Base-by-base conservation (phyloP, 2,113 vertebrate species). In the Ifrita kowaldi region DNA sequence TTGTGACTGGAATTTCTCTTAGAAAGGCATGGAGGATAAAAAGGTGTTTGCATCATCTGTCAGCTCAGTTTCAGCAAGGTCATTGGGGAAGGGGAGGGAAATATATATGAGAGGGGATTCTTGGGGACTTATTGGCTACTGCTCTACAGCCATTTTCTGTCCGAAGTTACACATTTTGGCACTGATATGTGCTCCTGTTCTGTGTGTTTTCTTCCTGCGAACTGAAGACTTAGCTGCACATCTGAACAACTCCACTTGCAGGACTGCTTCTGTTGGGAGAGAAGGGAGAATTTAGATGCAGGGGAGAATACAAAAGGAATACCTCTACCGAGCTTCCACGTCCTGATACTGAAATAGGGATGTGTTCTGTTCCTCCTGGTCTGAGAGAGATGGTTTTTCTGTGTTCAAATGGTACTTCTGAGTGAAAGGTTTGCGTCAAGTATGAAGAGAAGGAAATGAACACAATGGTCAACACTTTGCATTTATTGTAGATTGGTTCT, bases 181-280 rank as follows among this genome's bases (percentile, higher is more conserved):
- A 13, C 28, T 3, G 11, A 7, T 9, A 9, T 0, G 0, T 44
- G 13, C 41, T 50, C 35, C 50, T 63, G 3, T 20, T 53, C 28
- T 57, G 24, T 35, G 5, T 24, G 13, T 76, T 79, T 5, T 3
- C 26, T 39, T 83, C 12, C 49, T 52, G 32, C 55, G 27, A 68
- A 11, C 24, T 26, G 3, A 30, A 41, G 44, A 13, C 41, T 71
- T 24, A 26, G 8, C 33, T 46, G 71, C 33, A 2, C 11, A 3
- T 49, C 37, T 55, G 52, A 92, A 26, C 41, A 73, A 41, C 60
- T 89, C 22, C 6, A 1, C 21, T 47, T 65, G 8, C 8, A 16
- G 59, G 30, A 42, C 39, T 27, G 27, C 12, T 74, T 49, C 56
- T 84, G 3, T 28, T 78, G 17, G 53, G 32, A 83, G 41, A 57